Evolutionary conservation across 2,797 vertebrate species (phyloP), one percentile per base, ranked within the genome.

Genomic region (Gambelia wislizenii): DNA sequence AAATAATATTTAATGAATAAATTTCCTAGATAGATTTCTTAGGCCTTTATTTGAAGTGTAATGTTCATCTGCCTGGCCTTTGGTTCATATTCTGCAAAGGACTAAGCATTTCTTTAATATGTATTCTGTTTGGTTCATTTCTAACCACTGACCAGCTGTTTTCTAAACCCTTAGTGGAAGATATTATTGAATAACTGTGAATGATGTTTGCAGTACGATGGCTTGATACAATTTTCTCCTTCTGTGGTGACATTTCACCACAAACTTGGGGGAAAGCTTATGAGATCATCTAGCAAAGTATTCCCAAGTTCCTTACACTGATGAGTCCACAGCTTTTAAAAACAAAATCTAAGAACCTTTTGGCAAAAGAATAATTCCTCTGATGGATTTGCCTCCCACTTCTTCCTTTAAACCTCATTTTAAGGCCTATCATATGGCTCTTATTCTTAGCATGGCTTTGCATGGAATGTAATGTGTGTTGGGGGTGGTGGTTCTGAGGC

Each of bases 291-390:
- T 42, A 88, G 42, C 67, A 80, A 47, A 36, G n/a, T 86, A 42
- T 36, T 76, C 39, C n/a, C 16, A 42, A 14, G 69, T 83, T 87
- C 72, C 81, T 88, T 91, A 85, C 85, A 83, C 36, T 88, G 54
- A 86, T 39, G 67, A 12, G 86, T 44, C 36, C 85, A 85, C 0
- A 0, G 14, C 83, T 81, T 67, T 22, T 36, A 54, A 47, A 89
- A 33, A 3, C 2, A 84, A 36, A 36, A 30, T 2, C 2, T 47
- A 36, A 44, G 9, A 27, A 13, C 49, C n/a, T 59, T 72, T 18
- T 42, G 70, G 0, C 1, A 54, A 47, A 76, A 39, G 22, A 59
- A 72, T 1, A 42, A 70, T 16, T 70, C 80, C 84, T 56, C 47
- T 83, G 8, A 42, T 33, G 90, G 84, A n/a, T 18, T 90, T 89